Conservation (phyloP, 2,888 invertebrate genomes). For the Microctonus aethiopoides region DNA sequence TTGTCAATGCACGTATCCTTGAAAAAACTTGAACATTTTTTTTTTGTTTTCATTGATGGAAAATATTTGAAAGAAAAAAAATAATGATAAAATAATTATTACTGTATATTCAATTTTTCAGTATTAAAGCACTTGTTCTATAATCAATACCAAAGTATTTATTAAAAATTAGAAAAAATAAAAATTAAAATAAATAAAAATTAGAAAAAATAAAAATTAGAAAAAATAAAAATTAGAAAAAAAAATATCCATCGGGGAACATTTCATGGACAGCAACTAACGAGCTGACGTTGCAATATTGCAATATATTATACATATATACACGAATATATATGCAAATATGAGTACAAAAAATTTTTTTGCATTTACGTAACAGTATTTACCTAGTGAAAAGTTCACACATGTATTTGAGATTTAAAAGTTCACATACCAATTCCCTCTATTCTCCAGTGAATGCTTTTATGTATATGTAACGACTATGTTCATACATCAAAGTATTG, state of each 20-base stretch:
- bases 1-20: not conserved
- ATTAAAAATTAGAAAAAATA: no score
- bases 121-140: not conserved
- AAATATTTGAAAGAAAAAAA: not conserved
- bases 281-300: no score
- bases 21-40: not conserved
- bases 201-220: not conserved
- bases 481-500: constrained; percentile 18
- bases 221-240: no score
- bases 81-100: not conserved
- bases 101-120: not conserved
- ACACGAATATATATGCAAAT: no score
- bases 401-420: not conserved
- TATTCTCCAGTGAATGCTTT: not conserved
- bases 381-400: not conserved
- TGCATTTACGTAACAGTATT: not conserved
- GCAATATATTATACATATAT: not conserved
- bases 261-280: not conserved
- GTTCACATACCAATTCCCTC: not conserved
- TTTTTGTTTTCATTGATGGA: not conserved
- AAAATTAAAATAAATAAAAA: no score
- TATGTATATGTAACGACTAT: constrained; percentile 1
- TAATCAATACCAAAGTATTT: not conserved
- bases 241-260: not conserved
- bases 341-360: not conserved